phyloP scores from a whole-genome alignment of 2,797 vertebrate species.

The Poecilia gillii region DNA sequence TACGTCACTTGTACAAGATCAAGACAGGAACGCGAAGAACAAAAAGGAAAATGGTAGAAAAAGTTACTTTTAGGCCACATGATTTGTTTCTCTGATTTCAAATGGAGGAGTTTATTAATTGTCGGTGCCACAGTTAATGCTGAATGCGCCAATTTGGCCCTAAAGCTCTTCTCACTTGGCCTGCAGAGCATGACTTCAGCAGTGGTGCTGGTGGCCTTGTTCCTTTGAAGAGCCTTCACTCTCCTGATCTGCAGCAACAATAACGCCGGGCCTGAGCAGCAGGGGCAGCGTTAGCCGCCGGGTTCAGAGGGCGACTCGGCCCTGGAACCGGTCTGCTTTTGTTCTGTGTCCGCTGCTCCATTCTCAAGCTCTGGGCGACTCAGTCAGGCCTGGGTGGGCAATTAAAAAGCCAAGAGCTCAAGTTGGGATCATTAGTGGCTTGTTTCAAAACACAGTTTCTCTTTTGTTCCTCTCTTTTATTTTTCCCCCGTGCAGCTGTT shows the following conservation, averaged over 20 bases:
- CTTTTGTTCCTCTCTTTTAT: neutral
- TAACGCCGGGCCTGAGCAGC: constrained; percentile 65
- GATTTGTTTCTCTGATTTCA: constrained; percentile 27
- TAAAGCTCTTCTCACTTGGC: constrained; percentile 65
- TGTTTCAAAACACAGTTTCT: constrained; percentile 56
- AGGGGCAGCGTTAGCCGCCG: constrained; percentile 65
- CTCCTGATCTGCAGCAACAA: constrained; percentile 64
- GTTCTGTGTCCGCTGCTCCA: constrained; percentile 71
- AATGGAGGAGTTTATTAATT: constrained; percentile 44
- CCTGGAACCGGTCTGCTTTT: constrained; percentile 77
- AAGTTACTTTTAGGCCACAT: constrained; percentile 38
- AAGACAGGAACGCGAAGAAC: constrained; percentile 25
- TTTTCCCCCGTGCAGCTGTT: constrained; percentile 32
- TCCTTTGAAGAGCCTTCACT: constrained; percentile 59
- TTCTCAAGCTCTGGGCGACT: constrained; percentile 76
- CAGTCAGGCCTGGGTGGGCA: constrained; percentile 84
- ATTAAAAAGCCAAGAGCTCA: constrained; percentile 82
- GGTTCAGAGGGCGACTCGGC: constrained; percentile 75
- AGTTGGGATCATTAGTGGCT: constrained; percentile 77
- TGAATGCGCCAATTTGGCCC: constrained; percentile 47
- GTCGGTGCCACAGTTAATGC: constrained; percentile 22
- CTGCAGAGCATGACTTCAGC: constrained; percentile 72
- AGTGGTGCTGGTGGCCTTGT: constrained; percentile 64
- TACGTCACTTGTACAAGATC: neutral
- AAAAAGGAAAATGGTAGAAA: constrained; percentile 45